phyloP scores from a whole-genome alignment of 2,113 vertebrate genomes.

The Ardeotis arabs region DNA sequence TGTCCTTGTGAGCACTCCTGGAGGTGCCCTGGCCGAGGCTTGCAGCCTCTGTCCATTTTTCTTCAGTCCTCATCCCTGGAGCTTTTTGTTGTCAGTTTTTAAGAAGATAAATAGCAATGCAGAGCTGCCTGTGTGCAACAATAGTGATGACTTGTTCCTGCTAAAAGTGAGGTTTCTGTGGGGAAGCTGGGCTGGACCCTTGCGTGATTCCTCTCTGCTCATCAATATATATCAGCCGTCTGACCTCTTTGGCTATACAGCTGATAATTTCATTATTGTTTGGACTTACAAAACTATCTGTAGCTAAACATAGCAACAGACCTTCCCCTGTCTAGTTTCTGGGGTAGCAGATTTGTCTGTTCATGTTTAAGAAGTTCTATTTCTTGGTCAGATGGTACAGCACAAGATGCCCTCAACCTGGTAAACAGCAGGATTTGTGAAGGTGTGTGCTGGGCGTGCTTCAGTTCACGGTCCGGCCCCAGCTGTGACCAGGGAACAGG shows the following conservation, averaged over 20 bases:
- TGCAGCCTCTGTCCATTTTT: background rate
- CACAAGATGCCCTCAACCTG: accelerated
- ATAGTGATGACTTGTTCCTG: background rate
- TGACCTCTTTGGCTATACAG: background rate
- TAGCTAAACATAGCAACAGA: background rate
- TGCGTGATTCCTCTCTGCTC: background rate
- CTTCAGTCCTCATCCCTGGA: background rate
- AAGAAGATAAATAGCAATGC: background rate
- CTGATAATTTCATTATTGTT: background rate
- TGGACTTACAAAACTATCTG: background rate
- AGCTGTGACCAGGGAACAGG: background rate
- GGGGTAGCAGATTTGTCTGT: background rate
- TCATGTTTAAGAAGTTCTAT: background rate
- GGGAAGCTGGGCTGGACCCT: background rate
- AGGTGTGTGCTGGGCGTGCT: too few relatives aligned
- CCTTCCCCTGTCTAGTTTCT: background rate
- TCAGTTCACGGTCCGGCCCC: background rate
- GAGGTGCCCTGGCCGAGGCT: background rate
- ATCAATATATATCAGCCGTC: background rate
- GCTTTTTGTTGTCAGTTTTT: background rate
- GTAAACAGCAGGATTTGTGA: background rate
- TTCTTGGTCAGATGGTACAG: background rate
- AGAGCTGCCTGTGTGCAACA: background rate
- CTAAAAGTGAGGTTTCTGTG: background rate
- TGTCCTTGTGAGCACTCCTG: background rate